phyloP scores from a whole-genome alignment of 2,797 vertebrate species.

The Myotis vivesi region DNA sequence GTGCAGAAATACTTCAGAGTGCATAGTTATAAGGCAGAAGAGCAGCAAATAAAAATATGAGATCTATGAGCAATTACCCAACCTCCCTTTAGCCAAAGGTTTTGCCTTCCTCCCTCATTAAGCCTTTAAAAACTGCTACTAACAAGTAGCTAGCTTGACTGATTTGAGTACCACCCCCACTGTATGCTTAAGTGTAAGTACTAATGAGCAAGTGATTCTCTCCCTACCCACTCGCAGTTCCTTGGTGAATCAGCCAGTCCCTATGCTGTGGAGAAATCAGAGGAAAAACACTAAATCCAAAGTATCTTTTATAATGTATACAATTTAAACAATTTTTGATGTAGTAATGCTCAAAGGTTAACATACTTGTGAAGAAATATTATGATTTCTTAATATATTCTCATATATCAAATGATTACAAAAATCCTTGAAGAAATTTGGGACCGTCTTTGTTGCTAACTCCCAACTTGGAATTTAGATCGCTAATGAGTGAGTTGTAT shows the following conservation, averaged over 20 bases:
- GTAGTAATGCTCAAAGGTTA: not conserved
- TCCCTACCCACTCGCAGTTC: constrained; percentile 25
- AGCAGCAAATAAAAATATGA: not conserved
- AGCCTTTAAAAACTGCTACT: constrained; percentile 42
- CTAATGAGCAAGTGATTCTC: constrained; percentile 50
- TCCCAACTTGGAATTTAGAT: not conserved
- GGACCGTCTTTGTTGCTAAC: not conserved
- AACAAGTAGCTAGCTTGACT: constrained; percentile 1
- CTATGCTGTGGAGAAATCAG: not conserved
- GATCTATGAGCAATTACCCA: not conserved
- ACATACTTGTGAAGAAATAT: constrained; percentile 13
- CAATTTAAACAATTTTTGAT: not conserved
- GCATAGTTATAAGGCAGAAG: not conserved
- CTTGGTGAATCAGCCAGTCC: not conserved
- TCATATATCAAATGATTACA: not conserved
- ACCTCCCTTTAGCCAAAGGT: not conserved
- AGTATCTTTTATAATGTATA: not conserved
- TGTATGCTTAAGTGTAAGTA: not conserved
- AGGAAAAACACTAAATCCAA: not conserved
- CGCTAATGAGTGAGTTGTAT: not conserved
- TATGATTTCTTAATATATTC: not conserved
- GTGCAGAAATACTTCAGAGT: not conserved
- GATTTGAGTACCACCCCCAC: not conserved
- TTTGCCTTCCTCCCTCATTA: constrained; percentile 5
- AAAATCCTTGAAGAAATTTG: constrained; percentile 20